Evolutionary conservation across 2,113 vertebrate genomes (phyloP).

Genomic region (Myiozetetes cayanensis): DNA sequence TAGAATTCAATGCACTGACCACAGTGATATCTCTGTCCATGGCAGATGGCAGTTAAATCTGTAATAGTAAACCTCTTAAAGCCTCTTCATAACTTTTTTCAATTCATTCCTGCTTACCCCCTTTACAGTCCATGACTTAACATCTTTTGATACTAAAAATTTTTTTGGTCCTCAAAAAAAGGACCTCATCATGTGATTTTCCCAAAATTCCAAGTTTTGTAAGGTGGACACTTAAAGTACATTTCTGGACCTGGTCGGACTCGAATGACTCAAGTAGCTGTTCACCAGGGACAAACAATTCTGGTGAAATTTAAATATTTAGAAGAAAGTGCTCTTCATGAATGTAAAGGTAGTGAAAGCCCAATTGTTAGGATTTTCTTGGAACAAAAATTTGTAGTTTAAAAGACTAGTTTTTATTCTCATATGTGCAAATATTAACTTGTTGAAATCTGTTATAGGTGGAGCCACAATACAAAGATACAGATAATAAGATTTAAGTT

Average conservation of each 20-base stretch:
- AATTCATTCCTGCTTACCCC: accelerated
- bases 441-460: neutral
- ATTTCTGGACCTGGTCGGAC: neutral
- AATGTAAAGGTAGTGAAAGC: neutral
- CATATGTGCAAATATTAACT: neutral
- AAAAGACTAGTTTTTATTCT: neutral
- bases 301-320: neutral
- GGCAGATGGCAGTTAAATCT: neutral
- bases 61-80: neutral
- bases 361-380: neutral
- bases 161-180: neutral
- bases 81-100: neutral
- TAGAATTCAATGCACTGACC: neutral
- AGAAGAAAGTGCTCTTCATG: neutral
- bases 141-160: neutral
- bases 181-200: neutral
- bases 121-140: neutral
- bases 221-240: neutral
- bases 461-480: neutral
- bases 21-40: neutral
- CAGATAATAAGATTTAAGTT: neutral
- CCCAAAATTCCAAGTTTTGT: neutral
- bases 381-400: neutral
- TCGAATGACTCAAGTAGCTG: neutral
- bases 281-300: neutral